Base-by-base conservation (phyloP, 2,797 vertebrate genomes). In the Acanthurus leucopareius region DNA sequence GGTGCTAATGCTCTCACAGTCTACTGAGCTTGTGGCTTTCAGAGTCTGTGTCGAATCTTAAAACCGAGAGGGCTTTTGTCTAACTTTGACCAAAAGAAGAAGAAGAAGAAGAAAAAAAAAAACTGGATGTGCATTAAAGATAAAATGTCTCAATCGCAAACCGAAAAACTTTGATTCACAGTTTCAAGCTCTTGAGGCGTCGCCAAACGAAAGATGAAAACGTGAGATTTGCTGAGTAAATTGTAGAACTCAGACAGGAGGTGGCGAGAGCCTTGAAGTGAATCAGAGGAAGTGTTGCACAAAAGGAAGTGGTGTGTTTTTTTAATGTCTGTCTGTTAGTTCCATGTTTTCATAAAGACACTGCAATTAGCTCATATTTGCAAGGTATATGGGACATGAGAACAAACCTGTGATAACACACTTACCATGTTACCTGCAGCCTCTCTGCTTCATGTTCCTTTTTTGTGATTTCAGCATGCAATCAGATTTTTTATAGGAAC, bases 271-370 rank as follows among this genome's bases (percentile, higher is more conserved):
- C 56, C 71, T 78, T 80, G 74, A 91, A 86, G 69, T 94, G 90
- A 95, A 93, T 93, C 74, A 87, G 89, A 95, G 94, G 94, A 96
- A 95, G 93, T 92, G 79, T 92, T 95, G 57, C 93, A 88, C 90
- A 93, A 96, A 88, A 94, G 95, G 95, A 95, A 94, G 92, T 93
- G 87, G 83, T 82, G 63, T 79, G 44, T 86, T 38, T 53, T 68
- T 80, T 64, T 75, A 16, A n/a, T 56, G 57, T 15, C 2, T 3
- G n/a, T 75, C 59, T 80, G 35, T 69, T 86, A 89, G 89, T 92
- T 92, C 82, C 87, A 86, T 66, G 51, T 70, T 83, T 77, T 84
- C 69, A 54, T 51, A 54, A 64, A 58, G 71, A 53, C 11, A 15
- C 47, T 71, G 42, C 68, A 71, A 51, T 77, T 54, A 40, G 73